phyloP scores from a whole-genome alignment of 2,888 invertebrate genomes.

The Anticlea derivata region DNA sequence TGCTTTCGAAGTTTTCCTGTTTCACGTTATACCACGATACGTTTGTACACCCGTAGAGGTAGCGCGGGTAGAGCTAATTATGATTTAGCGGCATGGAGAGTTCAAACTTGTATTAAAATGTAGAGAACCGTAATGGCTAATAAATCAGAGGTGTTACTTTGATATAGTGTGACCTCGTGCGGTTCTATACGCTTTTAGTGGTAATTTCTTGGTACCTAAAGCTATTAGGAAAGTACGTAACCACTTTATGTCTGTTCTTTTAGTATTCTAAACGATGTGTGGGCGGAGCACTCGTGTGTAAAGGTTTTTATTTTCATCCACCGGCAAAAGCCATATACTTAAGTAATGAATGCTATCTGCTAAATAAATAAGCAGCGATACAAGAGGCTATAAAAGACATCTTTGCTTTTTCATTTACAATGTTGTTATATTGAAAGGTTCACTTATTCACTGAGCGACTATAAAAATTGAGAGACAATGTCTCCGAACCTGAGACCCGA shows the following conservation, averaged over 20 bases:
- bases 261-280: constrained; percentile 13
- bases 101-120: constrained; percentile 62
- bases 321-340: constrained; percentile 10
- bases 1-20: constrained; percentile 39
- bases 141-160: constrained; percentile 58
- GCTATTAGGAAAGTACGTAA: constrained; percentile 3
- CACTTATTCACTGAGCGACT: background rate
- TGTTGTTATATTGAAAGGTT: constrained; percentile 7
- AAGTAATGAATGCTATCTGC: constrained; percentile 21
- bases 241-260: constrained; percentile 18
- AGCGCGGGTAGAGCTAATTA: constrained; percentile 47
- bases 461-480: background rate
- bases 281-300: constrained; percentile 12
- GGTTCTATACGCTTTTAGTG: constrained; percentile 46
- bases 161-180: constrained; percentile 55
- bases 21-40: constrained; percentile 29
- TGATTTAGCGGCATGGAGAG: constrained; percentile 53
- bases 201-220: constrained; percentile 28
- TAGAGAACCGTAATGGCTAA: constrained; percentile 58
- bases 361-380: constrained; percentile 16
- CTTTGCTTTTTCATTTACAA: constrained; percentile 9
- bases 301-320: constrained; percentile 19
- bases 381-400: constrained; percentile 14
- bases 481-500: background rate
- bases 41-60: background rate